Conservation (phyloP, 1,140 invertebrate genomes). For the Dendroctonus valens region DNA sequence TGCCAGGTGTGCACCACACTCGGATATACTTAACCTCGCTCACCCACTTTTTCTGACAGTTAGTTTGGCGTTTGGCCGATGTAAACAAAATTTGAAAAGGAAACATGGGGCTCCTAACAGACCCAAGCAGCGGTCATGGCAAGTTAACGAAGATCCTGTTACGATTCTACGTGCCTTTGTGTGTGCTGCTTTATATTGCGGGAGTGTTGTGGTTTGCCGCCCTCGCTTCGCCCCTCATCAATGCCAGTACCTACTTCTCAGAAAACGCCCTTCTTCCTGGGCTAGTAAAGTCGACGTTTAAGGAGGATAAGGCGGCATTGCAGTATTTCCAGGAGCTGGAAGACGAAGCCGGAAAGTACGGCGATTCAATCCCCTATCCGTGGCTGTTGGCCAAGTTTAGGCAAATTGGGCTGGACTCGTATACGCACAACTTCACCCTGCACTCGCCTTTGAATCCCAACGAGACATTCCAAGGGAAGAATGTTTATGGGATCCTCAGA, state of each 20-base stretch:
- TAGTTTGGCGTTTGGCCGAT: too few relatives aligned
- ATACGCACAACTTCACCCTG: slow-evolving; percentile 88
- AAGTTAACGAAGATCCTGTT: slow-evolving; percentile 69
- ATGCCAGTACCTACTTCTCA: slow-evolving; percentile 89
- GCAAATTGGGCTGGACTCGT: slow-evolving; percentile 83
- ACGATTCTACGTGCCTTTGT: slow-evolving; percentile 70
- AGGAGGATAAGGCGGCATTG: slow-evolving; percentile 63
- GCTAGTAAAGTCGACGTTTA: slow-evolving; percentile 84
- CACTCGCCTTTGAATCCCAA: slow-evolving; percentile 72
- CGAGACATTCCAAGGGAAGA: slow-evolving; percentile 74
- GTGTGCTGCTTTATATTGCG: slow-evolving; percentile 70
- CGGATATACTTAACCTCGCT: too few relatives aligned
- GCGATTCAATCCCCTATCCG: slow-evolving; percentile 69
- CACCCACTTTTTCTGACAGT: too few relatives aligned
- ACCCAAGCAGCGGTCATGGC: slow-evolving; percentile 73
- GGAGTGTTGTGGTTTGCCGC: slow-evolving; percentile 77
- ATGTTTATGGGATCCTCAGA: slow-evolving; percentile 91
- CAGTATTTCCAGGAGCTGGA: slow-evolving; percentile 63
- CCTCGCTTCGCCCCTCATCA: slow-evolving; percentile 69
- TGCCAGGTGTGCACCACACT: too few relatives aligned
- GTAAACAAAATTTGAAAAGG: too few relatives aligned
- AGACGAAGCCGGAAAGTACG: slow-evolving; percentile 66
- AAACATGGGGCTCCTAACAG: slow-evolving; percentile 78
- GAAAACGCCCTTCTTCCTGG: slow-evolving; percentile 95
- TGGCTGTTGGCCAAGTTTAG: slow-evolving; percentile 81